These are phyloP conservation scores for Chelonia mydas DNA, from an alignment of 2,797 vertebrate species.

Conservation along the genomic window DNA sequence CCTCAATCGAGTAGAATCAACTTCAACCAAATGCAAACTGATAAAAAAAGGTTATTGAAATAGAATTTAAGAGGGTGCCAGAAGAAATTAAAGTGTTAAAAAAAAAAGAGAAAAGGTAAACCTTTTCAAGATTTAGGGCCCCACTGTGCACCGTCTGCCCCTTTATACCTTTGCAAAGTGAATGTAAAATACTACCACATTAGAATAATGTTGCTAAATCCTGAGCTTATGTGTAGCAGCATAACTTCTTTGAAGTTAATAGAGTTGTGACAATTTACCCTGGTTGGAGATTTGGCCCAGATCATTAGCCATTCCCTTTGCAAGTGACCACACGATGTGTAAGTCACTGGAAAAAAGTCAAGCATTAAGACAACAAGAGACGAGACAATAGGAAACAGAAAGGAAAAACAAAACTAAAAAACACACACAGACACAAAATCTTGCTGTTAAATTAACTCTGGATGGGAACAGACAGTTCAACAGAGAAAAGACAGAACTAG, in stretches of 20 bases:
- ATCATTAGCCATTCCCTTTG: not conserved
- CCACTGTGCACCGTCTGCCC: not conserved
- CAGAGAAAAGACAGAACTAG: not conserved
- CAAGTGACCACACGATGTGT: not conserved
- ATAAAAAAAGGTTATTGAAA: not conserved
- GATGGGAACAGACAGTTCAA: not conserved
- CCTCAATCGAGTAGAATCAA: not conserved
- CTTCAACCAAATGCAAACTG: not conserved
- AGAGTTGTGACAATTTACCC: not conserved
- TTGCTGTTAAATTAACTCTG: not conserved
- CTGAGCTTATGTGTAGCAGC: not conserved
- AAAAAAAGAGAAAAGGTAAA: not conserved
- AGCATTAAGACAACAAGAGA: not conserved
- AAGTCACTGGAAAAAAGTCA: not conserved
- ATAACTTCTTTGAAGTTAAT: not conserved
- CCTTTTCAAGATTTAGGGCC: not conserved
- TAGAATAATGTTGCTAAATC: not conserved
- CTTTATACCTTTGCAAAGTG: not conserved
- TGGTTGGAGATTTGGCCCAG: not conserved
- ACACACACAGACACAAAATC: not conserved
- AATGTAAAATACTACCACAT: not conserved
- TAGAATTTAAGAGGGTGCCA: not conserved
- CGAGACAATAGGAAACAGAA: not conserved
- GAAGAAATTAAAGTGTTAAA: rapidly evolving
- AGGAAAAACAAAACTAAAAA: not conserved